Evolutionary conservation across 2,797 vertebrate genomes (phyloP).

Genomic region (Acanthurus lineatus): DNA sequence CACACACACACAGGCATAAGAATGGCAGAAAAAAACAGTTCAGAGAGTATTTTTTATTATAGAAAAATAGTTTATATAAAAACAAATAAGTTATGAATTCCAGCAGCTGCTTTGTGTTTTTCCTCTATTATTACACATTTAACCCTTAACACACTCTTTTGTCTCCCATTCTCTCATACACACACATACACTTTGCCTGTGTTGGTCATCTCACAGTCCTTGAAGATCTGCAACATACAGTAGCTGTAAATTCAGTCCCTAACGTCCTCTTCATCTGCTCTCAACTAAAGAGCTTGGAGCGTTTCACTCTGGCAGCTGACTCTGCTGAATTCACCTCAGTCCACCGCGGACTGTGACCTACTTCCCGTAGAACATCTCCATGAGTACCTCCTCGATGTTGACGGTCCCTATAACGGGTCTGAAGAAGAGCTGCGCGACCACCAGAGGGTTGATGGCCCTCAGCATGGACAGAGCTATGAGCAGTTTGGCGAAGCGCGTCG

Average conservation of each 20-base stretch:
- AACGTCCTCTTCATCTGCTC: conserved; percentile 20
- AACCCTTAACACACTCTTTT: conserved; percentile 21
- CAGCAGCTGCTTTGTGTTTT: conserved; percentile 74
- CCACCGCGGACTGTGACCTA: conserved; percentile 58
- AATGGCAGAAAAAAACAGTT: conserved; percentile 26
- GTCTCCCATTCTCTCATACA: conserved; percentile 30
- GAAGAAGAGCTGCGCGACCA: conserved; percentile 95
- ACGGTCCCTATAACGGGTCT: conserved; percentile 94
- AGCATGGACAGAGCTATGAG: conserved; percentile 93
- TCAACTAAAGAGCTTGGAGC: conserved; percentile 29
- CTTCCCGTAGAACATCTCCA: conserved; percentile 97
- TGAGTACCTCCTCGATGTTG: conserved; percentile 97
- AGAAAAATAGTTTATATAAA: conserved; percentile 97
- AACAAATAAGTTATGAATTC: conserved; percentile 90
- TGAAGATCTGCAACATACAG: conserved; percentile 44
- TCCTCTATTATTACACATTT: conserved; percentile 53
- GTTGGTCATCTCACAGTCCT: conserved; percentile 49
- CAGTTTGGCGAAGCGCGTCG: conserved; percentile 92
- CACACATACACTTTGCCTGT: conserved; percentile 14
- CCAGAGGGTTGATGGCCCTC: conserved; percentile 91
- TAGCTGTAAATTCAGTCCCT: conserved; percentile 24
- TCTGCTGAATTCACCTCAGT: conserved; percentile 32
- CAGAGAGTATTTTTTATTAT: conserved; percentile 78
- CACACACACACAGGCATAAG: conserved; percentile 21
- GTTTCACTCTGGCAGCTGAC: conserved; percentile 22